Conservation (phyloP, 2,113 vertebrate genomes). For the Epinephelus moara region DNA sequence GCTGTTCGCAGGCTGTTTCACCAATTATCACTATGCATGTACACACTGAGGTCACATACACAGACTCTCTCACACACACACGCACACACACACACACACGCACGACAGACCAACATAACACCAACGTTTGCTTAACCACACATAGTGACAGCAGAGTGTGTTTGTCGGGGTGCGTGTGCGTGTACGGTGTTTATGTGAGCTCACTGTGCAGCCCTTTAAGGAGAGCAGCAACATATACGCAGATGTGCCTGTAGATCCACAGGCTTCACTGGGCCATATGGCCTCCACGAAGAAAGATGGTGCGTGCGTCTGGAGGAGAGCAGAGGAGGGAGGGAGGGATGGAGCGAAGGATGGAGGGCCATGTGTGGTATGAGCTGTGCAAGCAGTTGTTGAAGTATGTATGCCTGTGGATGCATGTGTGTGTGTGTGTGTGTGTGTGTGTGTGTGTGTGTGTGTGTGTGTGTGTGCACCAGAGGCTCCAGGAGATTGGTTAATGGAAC, state of each 20-base stretch:
- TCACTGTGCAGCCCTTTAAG: slow-evolving; percentile 80
- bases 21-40: slow-evolving; percentile 84
- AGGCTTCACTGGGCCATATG: slow-evolving; percentile 99
- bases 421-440: slow-evolving; percentile 76
- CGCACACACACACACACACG: slow-evolving; percentile 34
- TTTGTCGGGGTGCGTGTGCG: slow-evolving; percentile 49
- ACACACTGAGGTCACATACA: slow-evolving; percentile 73
- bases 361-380: slow-evolving; percentile 93
- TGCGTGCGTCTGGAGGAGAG: slow-evolving; percentile 92
- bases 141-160: slow-evolving; percentile 62
- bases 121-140: slow-evolving; percentile 55
- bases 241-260: slow-evolving; percentile 99
- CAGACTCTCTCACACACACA: slow-evolving; percentile 20
- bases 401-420: slow-evolving; percentile 64
- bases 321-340: slow-evolving; percentile 58
- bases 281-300: slow-evolving; percentile 97
- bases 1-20: slow-evolving; percentile 84
- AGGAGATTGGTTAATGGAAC: slow-evolving; percentile 98
- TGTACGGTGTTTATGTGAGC: slow-evolving; percentile 42
- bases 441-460: slow-evolving; percentile 70
- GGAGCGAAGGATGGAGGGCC: slow-evolving; percentile 91
- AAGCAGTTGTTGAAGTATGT: slow-evolving; percentile 95
- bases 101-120: slow-evolving; percentile 51
- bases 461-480: slow-evolving; percentile 89
- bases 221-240: slow-evolving; percentile 93